A percentile compares a stretch with the other conserved stretches of the same genome.
Evolutionary conservation across 2,797 vertebrate genomes (phyloP).

Genomic region (Varecia variegata): DNA sequence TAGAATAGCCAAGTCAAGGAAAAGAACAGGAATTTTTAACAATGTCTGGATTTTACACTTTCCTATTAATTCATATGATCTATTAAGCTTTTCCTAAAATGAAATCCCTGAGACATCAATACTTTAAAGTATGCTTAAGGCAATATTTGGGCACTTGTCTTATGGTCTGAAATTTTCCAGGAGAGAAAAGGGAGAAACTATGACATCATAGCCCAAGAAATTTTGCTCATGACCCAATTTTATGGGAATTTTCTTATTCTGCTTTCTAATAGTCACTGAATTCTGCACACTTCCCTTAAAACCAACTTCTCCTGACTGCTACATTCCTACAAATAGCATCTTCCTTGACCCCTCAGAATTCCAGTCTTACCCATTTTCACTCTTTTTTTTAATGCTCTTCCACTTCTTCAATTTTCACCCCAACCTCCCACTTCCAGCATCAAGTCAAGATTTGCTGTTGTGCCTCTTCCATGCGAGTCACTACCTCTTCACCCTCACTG

Average conservation of each 20-base stretch:
- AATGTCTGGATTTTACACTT: neutral
- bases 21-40: neutral
- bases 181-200: neutral
- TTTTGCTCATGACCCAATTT: neutral
- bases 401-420: neutral
- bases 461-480: neutral
- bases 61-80: neutral
- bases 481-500: too few species aligned
- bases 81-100: neutral
- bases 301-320: neutral
- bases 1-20: slow-evolving; percentile 12
- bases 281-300: neutral
- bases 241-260: neutral
- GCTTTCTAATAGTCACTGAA: neutral
- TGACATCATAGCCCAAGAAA: neutral
- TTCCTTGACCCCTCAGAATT: neutral
- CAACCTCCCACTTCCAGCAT: neutral
- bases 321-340: neutral
- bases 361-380: neutral
- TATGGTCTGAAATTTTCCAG: neutral
- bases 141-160: neutral
- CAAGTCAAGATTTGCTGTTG: neutral
- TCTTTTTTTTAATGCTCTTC: neutral
- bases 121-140: neutral
- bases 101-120: neutral